Evolutionary conservation across 2,113 vertebrate species (phyloP).

Genomic region (Albula goreensis): DNA sequence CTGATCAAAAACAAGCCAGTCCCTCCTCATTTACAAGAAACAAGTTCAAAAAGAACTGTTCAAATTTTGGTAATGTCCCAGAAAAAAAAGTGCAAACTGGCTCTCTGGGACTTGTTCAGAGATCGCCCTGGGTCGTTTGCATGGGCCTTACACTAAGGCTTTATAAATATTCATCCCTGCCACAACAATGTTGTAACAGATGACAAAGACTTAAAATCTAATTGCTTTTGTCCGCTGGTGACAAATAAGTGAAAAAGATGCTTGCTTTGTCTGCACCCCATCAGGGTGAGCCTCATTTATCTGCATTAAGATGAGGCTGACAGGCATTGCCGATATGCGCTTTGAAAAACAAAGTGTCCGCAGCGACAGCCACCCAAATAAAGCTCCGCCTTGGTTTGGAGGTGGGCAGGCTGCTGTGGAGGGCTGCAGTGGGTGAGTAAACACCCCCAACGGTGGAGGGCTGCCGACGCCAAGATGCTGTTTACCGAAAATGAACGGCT

Average conservation of each 20-base stretch:
- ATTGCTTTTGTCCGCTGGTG: conserved; percentile 21
- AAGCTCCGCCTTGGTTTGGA: background rate
- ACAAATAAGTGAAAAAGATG: conserved; percentile 22
- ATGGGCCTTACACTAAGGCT: conserved; percentile 5
- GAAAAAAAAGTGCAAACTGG: background rate
- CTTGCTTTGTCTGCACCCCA: conserved; percentile 2
- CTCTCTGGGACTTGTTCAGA: background rate
- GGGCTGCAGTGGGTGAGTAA: background rate
- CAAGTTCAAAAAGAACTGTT: conserved; percentile 11
- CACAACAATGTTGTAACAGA: background rate
- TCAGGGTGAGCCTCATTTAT: conserved; percentile 9
- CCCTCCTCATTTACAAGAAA: background rate
- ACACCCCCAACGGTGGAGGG: background rate
- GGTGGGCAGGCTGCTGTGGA: background rate
- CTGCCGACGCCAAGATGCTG: background rate
- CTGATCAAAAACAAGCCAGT: conserved; percentile 11
- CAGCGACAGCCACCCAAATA: background rate
- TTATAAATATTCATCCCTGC: conserved; percentile 23
- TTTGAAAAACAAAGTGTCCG: conserved; percentile 1
- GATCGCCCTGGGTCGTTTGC: conserved; percentile 12
- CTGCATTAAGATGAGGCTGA: background rate
- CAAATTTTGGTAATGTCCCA: background rate
- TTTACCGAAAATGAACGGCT: background rate
- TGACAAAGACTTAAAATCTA: conserved; percentile 24
- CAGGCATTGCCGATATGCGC: background rate